Base-by-base conservation (phyloP, 1,140 invertebrate genomes). In the Charaxes varanes region DNA sequence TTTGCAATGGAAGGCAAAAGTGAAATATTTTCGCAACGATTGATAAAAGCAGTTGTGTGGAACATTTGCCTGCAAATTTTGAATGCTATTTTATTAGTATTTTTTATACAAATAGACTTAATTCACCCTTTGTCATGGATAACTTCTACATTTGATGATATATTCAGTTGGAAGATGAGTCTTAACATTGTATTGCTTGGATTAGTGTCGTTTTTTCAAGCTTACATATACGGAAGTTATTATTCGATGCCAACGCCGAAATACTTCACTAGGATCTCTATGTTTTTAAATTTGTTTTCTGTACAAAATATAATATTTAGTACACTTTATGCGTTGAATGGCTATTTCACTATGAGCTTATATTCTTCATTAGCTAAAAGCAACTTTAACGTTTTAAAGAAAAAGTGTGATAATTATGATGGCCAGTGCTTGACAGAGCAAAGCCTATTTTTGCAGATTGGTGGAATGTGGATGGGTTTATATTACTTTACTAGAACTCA, bases 381-480 rank as follows among this genome's bases (percentile, higher is more conserved):
- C 13, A 68, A 80, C 35, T 87, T 85, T 41, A 82, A 76, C 48
- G 80, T 73, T 6, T 56, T 89, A 11, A 84, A 70, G 52, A 84
- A 83, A 41, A 61, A 49, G 37, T 84, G 82, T 62, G 55, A 62
- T 14, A 53, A 59, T 16, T 73, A 60, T 61, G 62, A 72, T 48
- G 68, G 70, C 0, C 69, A 76, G 21, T 85, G 80, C 43, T 51
- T 85, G 4, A 53, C 74, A 13, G 84, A 85, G 43, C 64, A 68
- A 40, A 81, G 72, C 44, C 52, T 85, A 15, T 91, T 90, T 54
- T 51, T 93, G 8, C 73, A 91, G 6, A 74, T 90, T 43, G 87
- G 87, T 35, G 91, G 92, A 10, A 80, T 91, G 22, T 91, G 88
- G 85, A 89, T 87, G 40, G 91, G 91, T 26, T 73, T 90, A 34